Base-by-base conservation (phyloP, 2,888 invertebrate genomes). In the Temnothorax rugatulus region DNA sequence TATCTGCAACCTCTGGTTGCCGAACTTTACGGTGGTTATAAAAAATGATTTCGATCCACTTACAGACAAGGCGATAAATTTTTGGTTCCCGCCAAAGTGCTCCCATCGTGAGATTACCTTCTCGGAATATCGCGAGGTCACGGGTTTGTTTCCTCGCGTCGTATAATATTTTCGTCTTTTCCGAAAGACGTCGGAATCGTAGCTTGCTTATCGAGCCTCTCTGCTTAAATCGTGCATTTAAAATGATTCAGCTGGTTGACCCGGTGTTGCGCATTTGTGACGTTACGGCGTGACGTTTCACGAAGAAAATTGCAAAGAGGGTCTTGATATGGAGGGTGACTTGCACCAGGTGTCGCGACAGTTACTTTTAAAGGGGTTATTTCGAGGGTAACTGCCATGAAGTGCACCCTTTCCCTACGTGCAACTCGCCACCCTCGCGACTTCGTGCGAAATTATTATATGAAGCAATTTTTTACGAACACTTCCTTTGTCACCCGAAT, bases 301-400 rank as follows among this genome's bases (percentile, higher is more conserved):
- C 9, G 25, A 64, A 21, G 25, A 75, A 85, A 82, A 89, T 84
- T 81, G 86, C 81, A 69, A 85, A 83, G 76, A 75, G 86, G 50
- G 81, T 63, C 25, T n/a, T 81, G 82, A 59, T 61, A 64, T 71
- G 84, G 71, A 85, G 82, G 63, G 82, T 64, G 85, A 86, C 86
- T 79, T 86, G 92, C 88, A 91, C 89, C 92, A 91, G 92, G 92
- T 92, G 92, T 90, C 88, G 86, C 88, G 88, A 88, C 90, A 90
- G 91, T 92, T 92, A 92, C 89, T 91, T 92, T 92, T 92, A 91
- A 91, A 91, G 90, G 91, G 92, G 92, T 92, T 91, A 91, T 90
- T 87, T 84, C 59, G 83, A 79, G 84, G 88, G 89, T 92, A 90
- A 91, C 86, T 87, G 73, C 84, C 83, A 83, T 74, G 50, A 77